Evolutionary conservation across 2,113 vertebrate species (phyloP).

Genomic region (Cathartes aura): DNA sequence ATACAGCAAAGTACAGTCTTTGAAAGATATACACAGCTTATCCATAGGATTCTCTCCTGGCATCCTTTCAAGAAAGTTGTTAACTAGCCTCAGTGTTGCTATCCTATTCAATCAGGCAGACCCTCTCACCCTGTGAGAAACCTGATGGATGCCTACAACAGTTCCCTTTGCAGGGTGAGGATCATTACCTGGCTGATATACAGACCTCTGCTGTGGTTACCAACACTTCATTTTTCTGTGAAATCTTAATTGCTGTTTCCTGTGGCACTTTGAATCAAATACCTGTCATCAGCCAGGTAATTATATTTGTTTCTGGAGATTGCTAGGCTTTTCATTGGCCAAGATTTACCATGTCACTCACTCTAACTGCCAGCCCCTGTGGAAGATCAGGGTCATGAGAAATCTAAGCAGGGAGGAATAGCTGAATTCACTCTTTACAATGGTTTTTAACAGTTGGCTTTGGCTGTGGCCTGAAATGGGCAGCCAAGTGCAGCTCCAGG

Average conservation of each 20-base stretch:
- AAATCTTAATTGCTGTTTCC: not conserved
- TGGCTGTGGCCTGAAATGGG: not conserved
- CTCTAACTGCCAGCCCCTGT: not conserved
- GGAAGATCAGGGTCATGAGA: slow-evolving; percentile 46
- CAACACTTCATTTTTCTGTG: not conserved
- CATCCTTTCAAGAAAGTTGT: not conserved
- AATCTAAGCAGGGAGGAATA: slow-evolving; percentile 15
- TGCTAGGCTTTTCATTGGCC: not conserved
- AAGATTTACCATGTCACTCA: not conserved
- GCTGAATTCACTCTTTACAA: slow-evolving; percentile 25
- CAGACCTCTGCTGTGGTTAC: not conserved
- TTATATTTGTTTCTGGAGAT: not conserved
- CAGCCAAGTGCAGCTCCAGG: slow-evolving; percentile 45
- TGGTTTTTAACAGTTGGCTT: slow-evolving; percentile 31
- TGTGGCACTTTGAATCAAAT: not conserved
- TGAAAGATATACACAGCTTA: not conserved
- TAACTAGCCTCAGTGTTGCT: not conserved
- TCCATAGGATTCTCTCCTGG: not conserved
- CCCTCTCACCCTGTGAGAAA: not conserved
- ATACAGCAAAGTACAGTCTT: not conserved
- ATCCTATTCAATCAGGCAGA: not conserved
- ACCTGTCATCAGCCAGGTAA: not conserved
- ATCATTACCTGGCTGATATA: not conserved
- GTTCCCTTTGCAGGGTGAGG: not conserved
- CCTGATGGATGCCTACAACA: not conserved